Evolutionary conservation across 2,888 invertebrate genomes (phyloP), one percentile per base, ranked within the genome.

Genomic region (Rhogogaster chlorosoma): DNA sequence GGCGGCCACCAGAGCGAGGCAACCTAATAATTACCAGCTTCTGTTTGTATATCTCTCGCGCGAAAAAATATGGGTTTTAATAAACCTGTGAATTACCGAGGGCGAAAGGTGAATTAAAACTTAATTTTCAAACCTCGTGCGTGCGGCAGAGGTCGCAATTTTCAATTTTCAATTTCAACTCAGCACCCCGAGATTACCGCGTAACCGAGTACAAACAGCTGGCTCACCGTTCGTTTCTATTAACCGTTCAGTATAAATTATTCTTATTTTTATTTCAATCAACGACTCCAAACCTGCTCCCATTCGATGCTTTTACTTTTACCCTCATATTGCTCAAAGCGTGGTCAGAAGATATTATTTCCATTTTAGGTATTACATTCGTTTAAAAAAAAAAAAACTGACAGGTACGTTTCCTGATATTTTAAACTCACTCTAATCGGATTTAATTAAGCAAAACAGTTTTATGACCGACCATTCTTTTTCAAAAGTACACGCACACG

Each of bases 121-220:
- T 78, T 80, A 78, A 84, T 75, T 80, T 80, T 64, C 84, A 64
- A 84, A 78, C 64, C 84, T 67, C 61, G 78, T 75, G n/a, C 71
- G 77, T 42, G 36, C 45, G 78, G 45, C 32, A 29, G 83, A 83
- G 49, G 53, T 61, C 75, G 77, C 84, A 78, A 84, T 84, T 84
- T 84, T 84, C 84, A 84, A 84, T 84, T 84, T 84, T 84, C 84
- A 78, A 73, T 71, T 67, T 71, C 70, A 83, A 49, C 83, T 67
- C 75, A 73, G 26, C 75, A 49, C 57, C 71, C 45, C 73, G 75
- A 61, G 80, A 80, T 61, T 80, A 80, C 57, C 29, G 61, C 57
- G 29, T 80, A 80, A 80, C 80, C 26, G 80, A 80, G 80, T 61
- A 80, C 80, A 80, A 80, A 80, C 80, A 80, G 80, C 80, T 38